Percentiles rank a stretch among this genome's conserved stretches.
Conservation (phyloP, 2,797 vertebrate genomes). For the Sebastes reedi region DNA sequence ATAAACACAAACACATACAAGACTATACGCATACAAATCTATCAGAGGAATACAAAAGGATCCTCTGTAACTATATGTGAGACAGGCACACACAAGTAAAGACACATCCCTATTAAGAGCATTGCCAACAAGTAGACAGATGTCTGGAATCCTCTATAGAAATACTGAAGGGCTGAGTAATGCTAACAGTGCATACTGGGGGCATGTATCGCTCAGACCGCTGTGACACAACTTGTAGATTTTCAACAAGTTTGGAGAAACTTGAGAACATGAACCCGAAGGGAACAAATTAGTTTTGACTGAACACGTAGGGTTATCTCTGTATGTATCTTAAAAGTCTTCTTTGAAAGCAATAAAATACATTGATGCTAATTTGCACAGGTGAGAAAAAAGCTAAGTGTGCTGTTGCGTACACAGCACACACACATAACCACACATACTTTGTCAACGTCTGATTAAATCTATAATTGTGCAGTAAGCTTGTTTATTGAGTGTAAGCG, state of each 20-base stretch:
- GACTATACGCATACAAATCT: neutral
- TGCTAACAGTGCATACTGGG: conserved; percentile 33
- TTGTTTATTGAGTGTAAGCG: conserved; percentile 38
- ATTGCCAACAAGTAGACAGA: conserved; percentile 42
- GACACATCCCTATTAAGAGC: conserved; percentile 48
- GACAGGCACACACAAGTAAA: conserved; percentile 47
- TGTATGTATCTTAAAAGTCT: conserved; percentile 9
- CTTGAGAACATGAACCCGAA: conserved; percentile 6
- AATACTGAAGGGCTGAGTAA: conserved; percentile 67
- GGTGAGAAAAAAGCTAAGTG: neutral
- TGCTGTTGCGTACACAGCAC: neutral
- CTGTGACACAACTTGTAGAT: conserved; percentile 37
- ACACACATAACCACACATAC: neutral
- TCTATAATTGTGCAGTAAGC: conserved; percentile 12
- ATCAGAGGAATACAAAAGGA: conserved; percentile 9
- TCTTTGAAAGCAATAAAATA: neutral
- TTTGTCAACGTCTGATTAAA: conserved; percentile 17
- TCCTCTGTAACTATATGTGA: conserved; percentile 17
- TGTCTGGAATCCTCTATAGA: conserved; percentile 54
- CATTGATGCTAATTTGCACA: conserved; percentile 14
- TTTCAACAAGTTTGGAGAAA: conserved; percentile 33
- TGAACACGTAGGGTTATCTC: neutral
- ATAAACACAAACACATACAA: neutral
- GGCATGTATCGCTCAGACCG: conserved; percentile 22
- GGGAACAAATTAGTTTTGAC: conserved; percentile 25